phyloP scores from a whole-genome alignment of 2,888 invertebrate species.

The Netelia fuscicornis region DNA sequence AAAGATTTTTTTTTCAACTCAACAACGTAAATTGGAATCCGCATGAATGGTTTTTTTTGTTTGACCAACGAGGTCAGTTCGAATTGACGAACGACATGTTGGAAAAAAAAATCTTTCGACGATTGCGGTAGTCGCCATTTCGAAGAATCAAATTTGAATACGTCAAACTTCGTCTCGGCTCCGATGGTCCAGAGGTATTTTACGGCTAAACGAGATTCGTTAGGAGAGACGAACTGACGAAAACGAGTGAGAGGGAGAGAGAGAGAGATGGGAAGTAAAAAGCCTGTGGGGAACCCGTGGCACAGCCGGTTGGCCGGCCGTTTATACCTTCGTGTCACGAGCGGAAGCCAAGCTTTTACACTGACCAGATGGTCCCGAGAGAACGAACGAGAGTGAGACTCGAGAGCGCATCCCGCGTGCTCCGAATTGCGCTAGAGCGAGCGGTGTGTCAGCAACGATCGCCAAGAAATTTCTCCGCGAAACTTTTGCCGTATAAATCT shows the following conservation, averaged over 20 bases:
- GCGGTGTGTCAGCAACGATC: constrained; percentile 42
- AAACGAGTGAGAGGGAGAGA: neutral
- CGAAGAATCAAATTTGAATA: constrained; percentile 37
- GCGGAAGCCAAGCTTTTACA: constrained; percentile 55
- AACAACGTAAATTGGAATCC: no score
- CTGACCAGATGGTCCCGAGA: constrained; percentile 61
- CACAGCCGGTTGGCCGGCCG: constrained; percentile 15
- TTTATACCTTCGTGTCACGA: constrained; percentile 60
- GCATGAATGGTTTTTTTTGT: neutral
- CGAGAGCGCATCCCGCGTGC: constrained; percentile 22
- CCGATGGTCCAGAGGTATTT: constrained; percentile 35
- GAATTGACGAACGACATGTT: neutral
- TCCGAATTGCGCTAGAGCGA: constrained; percentile 23
- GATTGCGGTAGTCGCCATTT: neutral
- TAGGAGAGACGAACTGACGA: constrained; percentile 1
- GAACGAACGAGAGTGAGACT: constrained; percentile 31
- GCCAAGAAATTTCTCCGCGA: constrained; percentile 38
- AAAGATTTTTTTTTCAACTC: no score
- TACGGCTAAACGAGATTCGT: constrained; percentile 48
- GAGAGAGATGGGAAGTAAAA: constrained; percentile 31
- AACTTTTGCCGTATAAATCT: constrained; percentile 48
- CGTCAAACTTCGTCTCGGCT: constrained; percentile 27
- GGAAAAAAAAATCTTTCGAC: neutral
- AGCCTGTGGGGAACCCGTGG: constrained; percentile 19
- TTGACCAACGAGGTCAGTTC: neutral